Conservation (phyloP, 2,113 vertebrate genomes). For the Syngnathus typhle region DNA sequence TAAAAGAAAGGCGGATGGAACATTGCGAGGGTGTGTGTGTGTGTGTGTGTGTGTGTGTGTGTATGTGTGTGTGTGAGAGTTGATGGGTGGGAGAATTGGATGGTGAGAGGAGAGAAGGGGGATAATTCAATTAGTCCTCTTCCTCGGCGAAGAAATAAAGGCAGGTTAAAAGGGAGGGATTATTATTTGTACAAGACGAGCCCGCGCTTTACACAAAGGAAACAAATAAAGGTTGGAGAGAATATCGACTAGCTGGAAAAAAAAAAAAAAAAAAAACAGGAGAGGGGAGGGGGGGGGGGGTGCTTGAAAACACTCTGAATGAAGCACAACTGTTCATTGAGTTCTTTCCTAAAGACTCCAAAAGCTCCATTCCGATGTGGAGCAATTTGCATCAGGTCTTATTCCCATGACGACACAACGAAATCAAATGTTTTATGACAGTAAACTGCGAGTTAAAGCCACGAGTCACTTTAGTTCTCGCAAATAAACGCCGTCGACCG, state of each 20-base stretch:
- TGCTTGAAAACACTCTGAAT: conserved; percentile 79
- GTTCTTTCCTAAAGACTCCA: conserved; percentile 60
- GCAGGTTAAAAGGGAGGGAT: conserved; percentile 86
- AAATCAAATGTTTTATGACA: too few relatives aligned
- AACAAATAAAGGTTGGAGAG: conserved; percentile 85
- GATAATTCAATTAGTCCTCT: conserved; percentile 95
- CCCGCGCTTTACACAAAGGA: conserved; percentile 81
- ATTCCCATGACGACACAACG: conserved; percentile 7
- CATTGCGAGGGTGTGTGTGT: conserved; percentile 36
- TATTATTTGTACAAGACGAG: conserved; percentile 89
- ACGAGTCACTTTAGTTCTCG: background rate
- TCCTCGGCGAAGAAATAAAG: conserved; percentile 80
- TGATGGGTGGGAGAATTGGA: conserved; percentile 78
- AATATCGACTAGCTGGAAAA: conserved; percentile 78
- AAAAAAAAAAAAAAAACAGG: conserved; percentile 57
- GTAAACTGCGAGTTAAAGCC: too few relatives aligned
- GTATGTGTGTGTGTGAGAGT: conserved; percentile 62
- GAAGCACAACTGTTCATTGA: conserved; percentile 65
- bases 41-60: conserved; percentile 46
- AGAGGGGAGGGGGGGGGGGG: conserved; percentile 11
- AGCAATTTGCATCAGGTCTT: background rate
- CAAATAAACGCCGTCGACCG: background rate
- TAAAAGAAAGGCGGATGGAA: conserved; percentile 69
- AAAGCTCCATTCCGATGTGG: conserved; percentile 32
- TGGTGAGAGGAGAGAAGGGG: conserved; percentile 81